Base-by-base conservation (phyloP, 2,888 invertebrate genomes). In the Drosophila lutescens region DNA sequence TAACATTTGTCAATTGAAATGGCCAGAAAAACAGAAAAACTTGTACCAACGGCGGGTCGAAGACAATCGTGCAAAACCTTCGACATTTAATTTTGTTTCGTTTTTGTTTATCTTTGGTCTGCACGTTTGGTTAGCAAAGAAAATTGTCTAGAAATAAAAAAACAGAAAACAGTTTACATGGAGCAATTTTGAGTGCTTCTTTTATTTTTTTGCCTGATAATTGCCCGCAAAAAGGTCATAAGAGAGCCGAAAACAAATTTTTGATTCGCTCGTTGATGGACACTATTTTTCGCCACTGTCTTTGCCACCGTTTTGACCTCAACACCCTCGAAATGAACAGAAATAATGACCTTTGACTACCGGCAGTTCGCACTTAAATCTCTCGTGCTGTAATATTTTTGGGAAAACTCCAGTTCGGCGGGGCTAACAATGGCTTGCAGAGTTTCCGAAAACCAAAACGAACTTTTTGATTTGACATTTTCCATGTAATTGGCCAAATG, bases 1-100 rank as follows among this genome's bases (percentile, higher is more conserved):
- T 56, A 73, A 63, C 71, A 85, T 84, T 84, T 84, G 83, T 84
- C 86, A 84, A 87, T 87, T 84, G 78, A 78, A 79, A 61, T 74
- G 74, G 75, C 74, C 74, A 74, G 69, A 60, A 67, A 73, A 70
- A 61, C 54, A 61, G 40, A 57, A 30, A 67, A 30, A 67, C 66
- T 67, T 61, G 57, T 59, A 60, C 43, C 9, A 26, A 53, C 76
- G 58, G 40, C 50, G 69, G 59, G 47, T 65, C 55, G 67, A 54
- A 84, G 82, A 82, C 78, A 79, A 77, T 84, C 83, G 83, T 84
- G 83, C 83, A 81, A 86, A 85, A 84, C 88, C 85, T 86, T 86
- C 85, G 85, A 78, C 85, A 86, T 86, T 86, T 86, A 86, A 86
- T 88, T 86, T 86, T 77, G 77, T 75, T 74, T 83, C 81, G 73